Base-by-base conservation (phyloP, 2,888 invertebrate genomes). In the Athrips mouffetella region DNA sequence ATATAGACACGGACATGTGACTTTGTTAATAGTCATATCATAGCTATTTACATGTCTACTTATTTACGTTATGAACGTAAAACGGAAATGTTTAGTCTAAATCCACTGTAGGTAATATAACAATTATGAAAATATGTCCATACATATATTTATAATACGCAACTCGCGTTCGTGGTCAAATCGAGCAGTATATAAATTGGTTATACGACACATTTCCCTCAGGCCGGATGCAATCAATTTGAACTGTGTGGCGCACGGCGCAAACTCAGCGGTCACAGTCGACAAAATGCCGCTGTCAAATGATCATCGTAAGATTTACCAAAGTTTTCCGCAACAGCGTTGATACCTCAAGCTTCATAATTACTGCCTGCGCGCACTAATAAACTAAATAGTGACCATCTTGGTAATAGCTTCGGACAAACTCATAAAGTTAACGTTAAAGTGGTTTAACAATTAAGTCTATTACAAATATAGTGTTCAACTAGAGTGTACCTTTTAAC, bases 191-290 rank as follows among this genome's bases (percentile, higher is more conserved):
- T 76, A 80, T 82, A 87, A 67, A 90, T 90, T 73, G 90, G 70
- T 71, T 70, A 70, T 76, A 89, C 79, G 78, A 79, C 85, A 80
- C 82, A 83, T 88, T 87, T 88, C 88, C 87, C 80, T 81, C 75
- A 70, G 59, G 73, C 89, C 89, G 89, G 89, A 89, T 88, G 82
- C 71, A 67, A 76, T 80, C 88, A 89, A 89, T 89, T 89, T 80
- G 77, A 71, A 66, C 70, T 68, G 60, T 68, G 62, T 65, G 65
- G 70, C 67, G 73, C 65, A 67, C 67, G 62, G 72, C 73, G 73
- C 79, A 68, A 58, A 66, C 76, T 71, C 74, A 60, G 52, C 58
- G 62, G 63, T 65, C 62, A 64, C 77, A 85, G 82, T 85, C 63
- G 63, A 58, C 67, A 63, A 70, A 73, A 69, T 68, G 64, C 71